These are phyloP conservation scores for Drosophila barbarae DNA, from an alignment of 2,888 invertebrate species.

Conservation along the genomic window DNA sequence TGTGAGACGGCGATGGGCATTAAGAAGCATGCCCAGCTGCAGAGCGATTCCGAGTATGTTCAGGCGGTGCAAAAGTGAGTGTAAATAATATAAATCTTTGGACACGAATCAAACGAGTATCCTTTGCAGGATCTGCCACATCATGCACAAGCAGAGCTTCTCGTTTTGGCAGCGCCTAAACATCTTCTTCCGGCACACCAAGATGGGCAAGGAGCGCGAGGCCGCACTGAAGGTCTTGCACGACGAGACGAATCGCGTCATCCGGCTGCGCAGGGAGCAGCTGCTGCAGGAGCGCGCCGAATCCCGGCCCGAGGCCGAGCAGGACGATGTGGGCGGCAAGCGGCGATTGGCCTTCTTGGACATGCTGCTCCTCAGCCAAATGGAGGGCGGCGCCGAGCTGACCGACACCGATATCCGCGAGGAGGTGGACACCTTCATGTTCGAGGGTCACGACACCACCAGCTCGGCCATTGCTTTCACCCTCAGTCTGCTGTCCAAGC, in stretches of 20 bases:
- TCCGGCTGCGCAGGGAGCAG: constrained; percentile 67
- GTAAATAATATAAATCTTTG: no score
- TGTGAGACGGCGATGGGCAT: constrained; percentile 90
- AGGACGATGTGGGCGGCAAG: constrained; percentile 68
- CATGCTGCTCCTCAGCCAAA: constrained; percentile 80
- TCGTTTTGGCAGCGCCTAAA: constrained; percentile 76
- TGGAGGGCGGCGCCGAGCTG: constrained; percentile 77
- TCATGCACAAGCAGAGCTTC: constrained; percentile 74
- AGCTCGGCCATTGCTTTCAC: constrained; percentile 81
- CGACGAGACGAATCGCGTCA: constrained; percentile 76
- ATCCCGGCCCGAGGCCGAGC: constrained; percentile 50
- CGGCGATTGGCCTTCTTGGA: constrained; percentile 80
- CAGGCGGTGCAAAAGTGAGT: constrained; percentile 85
- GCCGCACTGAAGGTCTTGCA: constrained; percentile 70
- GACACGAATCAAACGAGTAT: not conserved
- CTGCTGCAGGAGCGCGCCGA: constrained; percentile 60
- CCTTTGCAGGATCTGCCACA: constrained; percentile 71
- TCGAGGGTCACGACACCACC: constrained; percentile 82
- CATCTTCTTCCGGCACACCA: constrained; percentile 59
- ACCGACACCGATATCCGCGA: constrained; percentile 81
- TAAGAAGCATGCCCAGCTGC: constrained; percentile 85
- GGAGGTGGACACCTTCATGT: constrained; percentile 83
- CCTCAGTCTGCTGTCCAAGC: constrained; percentile 81
- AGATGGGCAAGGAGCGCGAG: constrained; percentile 55
- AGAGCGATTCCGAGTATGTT: constrained; percentile 86